Evolutionary conservation across 2,888 invertebrate genomes (phyloP).

Genomic region (Pseudeuparius sepicola): DNA sequence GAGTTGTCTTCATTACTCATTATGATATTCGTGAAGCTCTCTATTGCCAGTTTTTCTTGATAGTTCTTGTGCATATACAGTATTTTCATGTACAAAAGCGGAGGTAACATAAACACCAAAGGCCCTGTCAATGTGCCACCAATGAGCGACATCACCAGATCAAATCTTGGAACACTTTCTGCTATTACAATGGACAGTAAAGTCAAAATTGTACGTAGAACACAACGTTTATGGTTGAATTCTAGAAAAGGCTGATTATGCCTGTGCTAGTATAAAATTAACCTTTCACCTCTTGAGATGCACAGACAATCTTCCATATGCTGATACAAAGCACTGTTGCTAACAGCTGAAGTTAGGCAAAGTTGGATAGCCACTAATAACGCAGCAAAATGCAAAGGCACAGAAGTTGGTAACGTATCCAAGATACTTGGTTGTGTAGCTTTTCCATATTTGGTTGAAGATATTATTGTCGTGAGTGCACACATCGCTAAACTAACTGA

Average conservation of each 20-base stretch:
- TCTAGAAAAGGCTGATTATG: conserved; percentile 55
- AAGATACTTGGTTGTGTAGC: conserved; percentile 51
- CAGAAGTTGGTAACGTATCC: conserved; percentile 55
- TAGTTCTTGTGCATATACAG: conserved; percentile 41
- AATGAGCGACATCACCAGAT: conserved; percentile 74
- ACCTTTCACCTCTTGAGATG: conserved; percentile 55
- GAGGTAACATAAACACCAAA: conserved; percentile 74
- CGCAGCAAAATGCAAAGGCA: conserved; percentile 55
- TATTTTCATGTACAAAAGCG: conserved; percentile 67
- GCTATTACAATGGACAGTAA: conserved; percentile 64
- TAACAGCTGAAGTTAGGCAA: conserved; percentile 65
- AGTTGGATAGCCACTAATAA: conserved; percentile 68
- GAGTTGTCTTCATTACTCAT: conserved; percentile 16
- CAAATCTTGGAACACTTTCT: conserved; percentile 76
- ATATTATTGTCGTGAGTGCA: conserved; percentile 51
- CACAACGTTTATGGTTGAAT: conserved; percentile 63
- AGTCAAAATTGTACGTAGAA: conserved; percentile 60
- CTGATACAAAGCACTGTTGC: conserved; percentile 71
- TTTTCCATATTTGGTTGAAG: conserved; percentile 54
- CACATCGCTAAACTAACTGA: conserved; percentile 54
- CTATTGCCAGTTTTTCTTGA: conserved; percentile 24
- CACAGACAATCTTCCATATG: conserved; percentile 69
- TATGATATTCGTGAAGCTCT: conserved; percentile 23
- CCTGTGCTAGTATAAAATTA: conserved; percentile 5
- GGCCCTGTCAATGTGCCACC: conserved; percentile 79